Evolutionary conservation across 2,888 invertebrate species (phyloP).

Genomic region (Luffia ferchaultella): DNA sequence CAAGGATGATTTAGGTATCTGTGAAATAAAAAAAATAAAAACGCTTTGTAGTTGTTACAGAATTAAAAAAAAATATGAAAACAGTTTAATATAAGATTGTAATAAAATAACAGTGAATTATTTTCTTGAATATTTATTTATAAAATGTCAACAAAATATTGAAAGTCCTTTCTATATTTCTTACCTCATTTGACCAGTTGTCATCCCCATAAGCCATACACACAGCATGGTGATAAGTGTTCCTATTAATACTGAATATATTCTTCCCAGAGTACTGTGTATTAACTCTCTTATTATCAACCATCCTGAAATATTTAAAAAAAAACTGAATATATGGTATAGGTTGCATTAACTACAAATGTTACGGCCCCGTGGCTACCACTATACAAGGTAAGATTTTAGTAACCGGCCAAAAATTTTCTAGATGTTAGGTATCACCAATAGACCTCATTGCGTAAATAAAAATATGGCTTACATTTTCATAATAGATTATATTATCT

Average conservation of each 20-base stretch:
- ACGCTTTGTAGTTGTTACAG: neutral
- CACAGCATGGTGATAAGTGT: constrained; percentile 12
- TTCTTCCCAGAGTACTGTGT: constrained; percentile 21
- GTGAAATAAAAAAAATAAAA: constrained; percentile 6
- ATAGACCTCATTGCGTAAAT: no score
- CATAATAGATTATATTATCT: no score
- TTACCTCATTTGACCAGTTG: constrained; percentile 40
- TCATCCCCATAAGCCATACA: constrained; percentile 26
- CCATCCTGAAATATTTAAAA: constrained; percentile 39
- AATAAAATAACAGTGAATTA: neutral
- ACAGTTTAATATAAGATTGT: neutral
- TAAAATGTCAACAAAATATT: neutral
- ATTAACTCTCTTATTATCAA: constrained; percentile 29
- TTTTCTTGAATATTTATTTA: neutral
- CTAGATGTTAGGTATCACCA: no score
- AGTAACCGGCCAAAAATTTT: no score
- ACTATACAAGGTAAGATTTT: no score
- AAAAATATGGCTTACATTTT: no score
- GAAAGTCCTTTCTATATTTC: neutral
- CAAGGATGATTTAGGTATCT: constrained; percentile 41
- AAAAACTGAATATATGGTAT: no score
- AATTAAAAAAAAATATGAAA: neutral
- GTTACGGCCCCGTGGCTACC: no score
- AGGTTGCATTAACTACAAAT: no score
- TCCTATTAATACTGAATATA: constrained; percentile 21